A percentile compares a stretch with the other conserved stretches of the same genome.
Evolutionary conservation across 2,113 vertebrate species (phyloP).

Genomic region (Pangasianodon hypophthalmus): DNA sequence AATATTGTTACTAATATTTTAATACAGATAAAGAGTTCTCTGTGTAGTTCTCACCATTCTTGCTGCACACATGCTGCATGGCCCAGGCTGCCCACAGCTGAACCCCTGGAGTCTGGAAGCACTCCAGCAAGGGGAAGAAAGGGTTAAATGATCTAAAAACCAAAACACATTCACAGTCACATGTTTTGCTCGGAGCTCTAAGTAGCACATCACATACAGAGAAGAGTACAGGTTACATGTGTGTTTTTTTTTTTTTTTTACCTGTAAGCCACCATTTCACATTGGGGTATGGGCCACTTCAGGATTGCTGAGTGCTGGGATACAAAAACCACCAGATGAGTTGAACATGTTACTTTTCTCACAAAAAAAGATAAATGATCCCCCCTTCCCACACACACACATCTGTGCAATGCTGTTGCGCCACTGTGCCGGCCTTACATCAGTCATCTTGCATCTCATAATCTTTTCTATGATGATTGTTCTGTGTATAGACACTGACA

Average conservation of each 20-base stretch:
- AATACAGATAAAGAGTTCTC: neutral
- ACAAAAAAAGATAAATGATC: slow-evolving; percentile 29
- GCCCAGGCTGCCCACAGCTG: slow-evolving; percentile 99
- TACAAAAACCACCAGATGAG: slow-evolving; percentile 18
- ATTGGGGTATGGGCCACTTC: slow-evolving; percentile 95
- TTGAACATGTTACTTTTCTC: neutral
- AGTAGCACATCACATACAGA: neutral
- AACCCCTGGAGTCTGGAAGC: slow-evolving; percentile 93
- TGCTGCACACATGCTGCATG: slow-evolving; percentile 99
- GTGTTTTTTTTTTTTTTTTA: slow-evolving; percentile 57
- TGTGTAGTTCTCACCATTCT: slow-evolving; percentile 84
- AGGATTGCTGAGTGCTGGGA: slow-evolving; percentile 91
- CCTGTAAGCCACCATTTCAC: slow-evolving; percentile 99
- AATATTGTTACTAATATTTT: neutral
- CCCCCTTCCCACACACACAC: neutral
- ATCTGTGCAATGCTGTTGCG: neutral
- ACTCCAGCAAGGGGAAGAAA: slow-evolving; percentile 94
- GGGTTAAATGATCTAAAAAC: slow-evolving; percentile 91
- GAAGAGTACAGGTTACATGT: neutral
- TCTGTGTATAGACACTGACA: neutral
- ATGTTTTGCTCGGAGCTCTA: neutral
- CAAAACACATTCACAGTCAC: neutral
- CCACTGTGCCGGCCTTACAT: neutral
- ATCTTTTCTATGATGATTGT: neutral
- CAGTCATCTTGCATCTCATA: neutral